These are phyloP conservation scores for Conus ventricosus DNA, from an alignment of 1,140 invertebrate species.

Conservation along the genomic window DNA sequence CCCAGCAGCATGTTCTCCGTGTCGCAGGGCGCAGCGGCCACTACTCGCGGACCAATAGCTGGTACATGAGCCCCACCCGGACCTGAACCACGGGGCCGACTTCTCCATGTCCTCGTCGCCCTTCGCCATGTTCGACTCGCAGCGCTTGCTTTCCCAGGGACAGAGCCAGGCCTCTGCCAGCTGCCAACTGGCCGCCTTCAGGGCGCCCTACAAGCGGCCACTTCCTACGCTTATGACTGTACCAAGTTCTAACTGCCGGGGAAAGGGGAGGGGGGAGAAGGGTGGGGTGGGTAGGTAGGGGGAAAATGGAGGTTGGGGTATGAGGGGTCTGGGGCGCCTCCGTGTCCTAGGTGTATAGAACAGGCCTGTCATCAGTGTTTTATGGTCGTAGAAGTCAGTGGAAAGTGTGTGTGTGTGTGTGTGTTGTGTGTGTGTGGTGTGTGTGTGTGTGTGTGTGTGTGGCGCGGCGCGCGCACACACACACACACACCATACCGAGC, in stretches of 20 bases:
- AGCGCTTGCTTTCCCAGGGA: constrained; percentile 57
- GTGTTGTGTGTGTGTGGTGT: background rate
- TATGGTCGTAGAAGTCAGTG: too few species aligned
- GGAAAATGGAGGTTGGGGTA: too few species aligned
- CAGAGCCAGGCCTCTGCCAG: constrained; percentile 60
- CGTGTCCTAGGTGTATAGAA: too few species aligned
- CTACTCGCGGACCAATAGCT: constrained; percentile 62
- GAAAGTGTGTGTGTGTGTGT: too few species aligned
- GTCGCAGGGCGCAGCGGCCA: constrained; percentile 50
- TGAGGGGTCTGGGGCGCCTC: too few species aligned
- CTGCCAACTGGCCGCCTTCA: constrained; percentile 69
- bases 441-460: background rate
- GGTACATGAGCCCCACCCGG: constrained; percentile 66
- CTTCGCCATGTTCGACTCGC: constrained; percentile 66
- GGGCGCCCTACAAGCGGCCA: constrained; percentile 63
- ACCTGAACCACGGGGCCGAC: constrained; percentile 58
- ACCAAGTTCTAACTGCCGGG: constrained; percentile 64
- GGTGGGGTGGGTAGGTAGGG: too few species aligned
- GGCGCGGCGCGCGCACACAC: background rate
- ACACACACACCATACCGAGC: too few species aligned
- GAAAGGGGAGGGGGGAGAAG: too few species aligned
- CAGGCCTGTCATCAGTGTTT: too few species aligned
- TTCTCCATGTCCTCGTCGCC: constrained; percentile 56
- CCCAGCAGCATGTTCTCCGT: constrained; percentile 59
- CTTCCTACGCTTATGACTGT: constrained; percentile 68